phyloP scores from a whole-genome alignment of 2,113 vertebrate genomes.

The Phaethon lepturus region DNA sequence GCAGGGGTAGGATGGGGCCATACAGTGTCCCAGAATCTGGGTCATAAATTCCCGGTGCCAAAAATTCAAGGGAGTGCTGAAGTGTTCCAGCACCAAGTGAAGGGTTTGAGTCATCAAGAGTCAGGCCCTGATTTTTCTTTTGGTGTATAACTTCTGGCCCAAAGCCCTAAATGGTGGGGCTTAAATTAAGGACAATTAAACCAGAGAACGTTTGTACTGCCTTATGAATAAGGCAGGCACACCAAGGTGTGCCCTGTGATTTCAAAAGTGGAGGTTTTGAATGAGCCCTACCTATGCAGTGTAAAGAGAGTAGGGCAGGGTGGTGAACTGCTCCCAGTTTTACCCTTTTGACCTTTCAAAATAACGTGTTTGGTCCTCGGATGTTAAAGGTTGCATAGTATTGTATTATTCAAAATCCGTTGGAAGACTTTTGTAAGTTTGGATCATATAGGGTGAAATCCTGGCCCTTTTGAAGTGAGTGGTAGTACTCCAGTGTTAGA shows the following conservation, averaged over 20 bases:
- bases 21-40: constrained; percentile 20
- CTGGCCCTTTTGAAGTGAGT: not conserved
- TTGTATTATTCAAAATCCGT: not conserved
- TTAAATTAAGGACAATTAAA: constrained; percentile 12
- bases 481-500: not conserved
- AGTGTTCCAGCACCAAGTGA: not conserved
- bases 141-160: constrained; percentile 42
- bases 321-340: not conserved
- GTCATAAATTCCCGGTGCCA: constrained; percentile 34
- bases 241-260: not conserved
- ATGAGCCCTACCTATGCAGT: not conserved
- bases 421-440: not conserved
- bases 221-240: not conserved
- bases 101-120: constrained; percentile 8
- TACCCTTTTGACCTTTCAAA: constrained; percentile 19
- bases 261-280: not conserved
- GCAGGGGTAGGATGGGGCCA: not conserved
- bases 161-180: not conserved
- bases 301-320: not conserved
- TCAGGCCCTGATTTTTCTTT: constrained; percentile 26
- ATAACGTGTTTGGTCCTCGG: not conserved
- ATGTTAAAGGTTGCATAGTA: not conserved
- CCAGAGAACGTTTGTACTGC: not conserved
- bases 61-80: not conserved
- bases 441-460: not conserved